phyloP scores from a whole-genome alignment of 2,888 invertebrate species.

The Volucella inanis region DNA sequence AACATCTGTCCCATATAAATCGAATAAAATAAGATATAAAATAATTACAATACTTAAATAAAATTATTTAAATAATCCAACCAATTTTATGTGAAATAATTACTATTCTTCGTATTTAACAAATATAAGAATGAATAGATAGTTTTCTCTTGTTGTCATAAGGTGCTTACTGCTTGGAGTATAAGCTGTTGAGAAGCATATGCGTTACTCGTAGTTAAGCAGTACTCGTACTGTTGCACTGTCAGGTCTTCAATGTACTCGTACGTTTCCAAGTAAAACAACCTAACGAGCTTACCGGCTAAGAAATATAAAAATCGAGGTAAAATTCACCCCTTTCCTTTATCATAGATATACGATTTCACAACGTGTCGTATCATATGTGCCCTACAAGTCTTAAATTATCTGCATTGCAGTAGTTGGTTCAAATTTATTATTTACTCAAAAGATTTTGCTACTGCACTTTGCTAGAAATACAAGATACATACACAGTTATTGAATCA shows the following conservation, averaged over 20 bases:
- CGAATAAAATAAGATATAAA: no score
- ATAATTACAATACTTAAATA: no score
- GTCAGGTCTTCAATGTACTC: constrained; percentile 43
- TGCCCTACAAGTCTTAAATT: constrained; percentile 30
- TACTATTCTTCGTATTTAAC: constrained; percentile 32
- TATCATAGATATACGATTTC: neutral
- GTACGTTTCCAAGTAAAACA: constrained; percentile 22
- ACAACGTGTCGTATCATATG: constrained; percentile 15
- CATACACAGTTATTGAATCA: constrained; percentile 14
- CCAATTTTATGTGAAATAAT: constrained; percentile 59
- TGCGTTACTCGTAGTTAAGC: constrained; percentile 12
- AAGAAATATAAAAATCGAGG: constrained; percentile 14
- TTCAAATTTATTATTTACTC: constrained; percentile 62
- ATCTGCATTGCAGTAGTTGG: constrained; percentile 64
- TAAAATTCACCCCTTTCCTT: constrained; percentile 12
- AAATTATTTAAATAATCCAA: constrained; percentile 15
- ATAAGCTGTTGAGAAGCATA: constrained; percentile 1
- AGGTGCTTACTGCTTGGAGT: neutral
- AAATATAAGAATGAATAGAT: constrained; percentile 29
- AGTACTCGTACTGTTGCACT: constrained; percentile 10
- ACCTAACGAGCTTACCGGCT: constrained; percentile 31
- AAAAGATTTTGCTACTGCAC: constrained; percentile 28
- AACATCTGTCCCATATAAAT: no score
- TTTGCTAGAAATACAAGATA: constrained; percentile 45
- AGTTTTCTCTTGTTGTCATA: constrained; percentile 12